Percentiles rank a stretch among this genome's conserved stretches.
These are phyloP conservation scores for Sebastes ruberrimus DNA, from an alignment of 2,797 vertebrate species.

Conservation along the genomic window DNA sequence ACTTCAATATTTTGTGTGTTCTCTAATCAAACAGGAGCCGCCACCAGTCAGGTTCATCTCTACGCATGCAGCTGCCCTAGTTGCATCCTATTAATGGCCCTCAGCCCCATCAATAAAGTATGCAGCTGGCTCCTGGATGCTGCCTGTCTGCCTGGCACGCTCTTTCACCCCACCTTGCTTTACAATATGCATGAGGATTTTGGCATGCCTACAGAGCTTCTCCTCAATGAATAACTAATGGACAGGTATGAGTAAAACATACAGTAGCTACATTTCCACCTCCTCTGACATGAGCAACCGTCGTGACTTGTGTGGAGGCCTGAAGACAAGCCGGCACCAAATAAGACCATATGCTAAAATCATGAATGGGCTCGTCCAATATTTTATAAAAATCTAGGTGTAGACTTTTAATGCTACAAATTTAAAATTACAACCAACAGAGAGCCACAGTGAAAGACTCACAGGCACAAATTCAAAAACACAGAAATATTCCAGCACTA, in stretches of 20 bases:
- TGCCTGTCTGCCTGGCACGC: slow-evolving; percentile 70
- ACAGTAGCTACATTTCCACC: slow-evolving; percentile 67
- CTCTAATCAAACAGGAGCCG: slow-evolving; percentile 48
- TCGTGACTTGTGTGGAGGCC: slow-evolving; percentile 15
- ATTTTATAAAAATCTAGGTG: neutral
- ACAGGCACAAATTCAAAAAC: neutral
- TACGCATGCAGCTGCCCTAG: slow-evolving; percentile 74
- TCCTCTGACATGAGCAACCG: slow-evolving; percentile 35
- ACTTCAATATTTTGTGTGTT: slow-evolving; percentile 22
- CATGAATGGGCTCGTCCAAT: neutral
- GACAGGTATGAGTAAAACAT: slow-evolving; percentile 72
- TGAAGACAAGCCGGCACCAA: slow-evolving; percentile 26
- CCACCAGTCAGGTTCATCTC: slow-evolving; percentile 58
- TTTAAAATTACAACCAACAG: slow-evolving; percentile 3
- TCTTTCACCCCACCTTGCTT: slow-evolving; percentile 78
- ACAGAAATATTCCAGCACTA: slow-evolving; percentile 8
- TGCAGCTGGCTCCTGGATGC: slow-evolving; percentile 76
- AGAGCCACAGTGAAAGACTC: neutral
- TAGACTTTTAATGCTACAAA: neutral
- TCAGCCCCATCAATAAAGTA: slow-evolving; percentile 83
- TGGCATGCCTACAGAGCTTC: slow-evolving; percentile 74
- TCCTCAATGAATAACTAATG: slow-evolving; percentile 78
- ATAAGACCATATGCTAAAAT: slow-evolving; percentile 17
- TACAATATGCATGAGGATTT: slow-evolving; percentile 84
- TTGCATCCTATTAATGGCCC: slow-evolving; percentile 84